phyloP scores from a whole-genome alignment of 1,140 invertebrate genomes.

The Calliopsis andreniformis region DNA sequence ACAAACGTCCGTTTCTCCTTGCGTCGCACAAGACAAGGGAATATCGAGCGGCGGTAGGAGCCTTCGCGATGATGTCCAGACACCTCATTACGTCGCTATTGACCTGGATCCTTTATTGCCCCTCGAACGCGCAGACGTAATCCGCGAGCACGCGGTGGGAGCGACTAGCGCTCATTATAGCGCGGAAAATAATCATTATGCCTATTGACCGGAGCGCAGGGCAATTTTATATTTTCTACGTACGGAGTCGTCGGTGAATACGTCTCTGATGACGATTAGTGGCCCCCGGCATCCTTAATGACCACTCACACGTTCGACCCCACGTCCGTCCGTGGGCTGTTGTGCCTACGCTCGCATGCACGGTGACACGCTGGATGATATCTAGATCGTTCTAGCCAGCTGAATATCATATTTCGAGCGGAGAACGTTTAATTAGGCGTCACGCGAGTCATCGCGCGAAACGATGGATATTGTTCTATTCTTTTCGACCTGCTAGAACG shows the following conservation, averaged over 20 bases:
- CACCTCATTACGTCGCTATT: constrained; percentile 74
- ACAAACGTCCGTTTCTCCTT: background rate
- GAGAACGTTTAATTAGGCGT: constrained; percentile 62
- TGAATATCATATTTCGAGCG: constrained; percentile 53
- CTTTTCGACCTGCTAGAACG: background rate
- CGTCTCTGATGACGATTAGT: constrained; percentile 75
- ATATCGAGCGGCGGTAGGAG: constrained; percentile 26
- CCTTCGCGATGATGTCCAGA: constrained; percentile 67
- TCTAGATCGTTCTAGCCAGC: constrained; percentile 58
- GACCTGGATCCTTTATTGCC: constrained; percentile 77
- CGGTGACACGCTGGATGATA: constrained; percentile 49
- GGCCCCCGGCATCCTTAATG: constrained; percentile 73
- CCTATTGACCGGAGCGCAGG: constrained; percentile 63
- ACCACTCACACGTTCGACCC: constrained; percentile 53
- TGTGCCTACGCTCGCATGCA: constrained; percentile 40
- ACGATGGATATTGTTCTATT: constrained; percentile 6
- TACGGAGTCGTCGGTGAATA: constrained; percentile 68
- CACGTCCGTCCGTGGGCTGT: background rate
- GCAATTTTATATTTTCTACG: constrained; percentile 71
- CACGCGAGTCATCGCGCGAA: constrained; percentile 52
- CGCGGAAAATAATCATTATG: constrained; percentile 73
- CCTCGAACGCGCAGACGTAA: constrained; percentile 60
- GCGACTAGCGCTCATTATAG: constrained; percentile 68
- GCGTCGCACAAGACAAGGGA: background rate
- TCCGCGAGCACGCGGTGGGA: constrained; percentile 20